Percentiles rank a stretch among this genome's conserved stretches.
Conservation (phyloP, 2,113 vertebrate species). For the Corythaeola cristata region DNA sequence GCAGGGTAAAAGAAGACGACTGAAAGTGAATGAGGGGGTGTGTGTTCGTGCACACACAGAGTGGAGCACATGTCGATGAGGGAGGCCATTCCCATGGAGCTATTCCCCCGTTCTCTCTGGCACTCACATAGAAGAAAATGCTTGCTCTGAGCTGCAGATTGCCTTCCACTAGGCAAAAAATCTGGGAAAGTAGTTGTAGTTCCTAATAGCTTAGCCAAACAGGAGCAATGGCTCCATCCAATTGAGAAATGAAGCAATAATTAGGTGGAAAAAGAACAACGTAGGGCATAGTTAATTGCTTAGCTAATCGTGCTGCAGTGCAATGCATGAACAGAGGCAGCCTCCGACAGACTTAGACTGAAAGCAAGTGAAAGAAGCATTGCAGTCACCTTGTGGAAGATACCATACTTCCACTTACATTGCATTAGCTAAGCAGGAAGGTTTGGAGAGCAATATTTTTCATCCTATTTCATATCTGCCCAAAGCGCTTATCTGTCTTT, state of each 20-base stretch:
- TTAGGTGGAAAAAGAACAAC: background rate
- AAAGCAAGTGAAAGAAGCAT: background rate
- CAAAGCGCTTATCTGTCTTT: constrained; percentile 4
- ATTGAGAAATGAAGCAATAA: background rate
- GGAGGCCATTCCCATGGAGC: background rate
- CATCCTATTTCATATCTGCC: background rate
- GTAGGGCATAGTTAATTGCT: background rate
- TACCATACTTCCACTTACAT: background rate
- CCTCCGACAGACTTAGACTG: background rate
- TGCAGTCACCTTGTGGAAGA: background rate
- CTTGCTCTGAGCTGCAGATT: background rate
- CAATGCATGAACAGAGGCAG: background rate
- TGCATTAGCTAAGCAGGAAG: background rate
- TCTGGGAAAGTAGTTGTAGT: background rate
- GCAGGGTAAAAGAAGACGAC: background rate
- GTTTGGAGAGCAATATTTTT: background rate
- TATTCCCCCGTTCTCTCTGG: background rate
- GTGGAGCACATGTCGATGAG: fast-evolving
- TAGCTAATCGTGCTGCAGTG: background rate
- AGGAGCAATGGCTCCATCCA: background rate
- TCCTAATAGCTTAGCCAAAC: background rate
- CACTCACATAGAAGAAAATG: background rate
- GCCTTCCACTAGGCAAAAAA: background rate
- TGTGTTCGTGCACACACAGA: fast-evolving
- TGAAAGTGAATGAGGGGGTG: fast-evolving